Evolutionary conservation across 2,888 invertebrate species (phyloP).

Genomic region (Schrankia costaestrigalis): DNA sequence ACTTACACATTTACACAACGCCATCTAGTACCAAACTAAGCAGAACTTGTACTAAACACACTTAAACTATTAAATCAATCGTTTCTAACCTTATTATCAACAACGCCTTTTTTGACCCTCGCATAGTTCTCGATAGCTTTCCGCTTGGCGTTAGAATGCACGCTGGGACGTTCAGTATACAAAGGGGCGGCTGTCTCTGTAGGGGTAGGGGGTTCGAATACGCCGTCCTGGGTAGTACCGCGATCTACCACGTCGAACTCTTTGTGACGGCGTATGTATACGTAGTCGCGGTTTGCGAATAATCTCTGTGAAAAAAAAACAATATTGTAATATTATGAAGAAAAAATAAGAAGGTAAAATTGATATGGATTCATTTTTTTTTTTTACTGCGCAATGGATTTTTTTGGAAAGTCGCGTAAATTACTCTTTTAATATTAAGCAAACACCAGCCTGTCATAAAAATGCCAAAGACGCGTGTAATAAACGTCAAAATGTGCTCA

Average conservation of each 20-base stretch:
- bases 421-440: neutral
- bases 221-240: slow-evolving; percentile 15
- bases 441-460: too few species aligned
- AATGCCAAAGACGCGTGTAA: too few species aligned
- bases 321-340: neutral
- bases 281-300: slow-evolving; percentile 93
- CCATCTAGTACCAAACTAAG: too few species aligned
- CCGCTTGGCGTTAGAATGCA: slow-evolving; percentile 60
- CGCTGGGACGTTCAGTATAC: slow-evolving; percentile 38
- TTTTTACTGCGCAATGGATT: too few species aligned
- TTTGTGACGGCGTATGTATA: slow-evolving; percentile 86
- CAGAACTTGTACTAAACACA: neutral
- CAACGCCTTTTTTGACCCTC: slow-evolving; percentile 8
- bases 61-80: neutral
- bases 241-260: slow-evolving; percentile 41
- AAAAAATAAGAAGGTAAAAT: neutral
- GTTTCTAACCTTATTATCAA: slow-evolving; percentile 26
- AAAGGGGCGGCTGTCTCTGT: slow-evolving; percentile 2
- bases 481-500: too few species aligned
- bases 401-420: too few species aligned
- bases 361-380: neutral
- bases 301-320: slow-evolving; percentile 79
- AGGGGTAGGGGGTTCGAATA: slow-evolving; percentile 18
- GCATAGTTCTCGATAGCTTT: slow-evolving; percentile 42
- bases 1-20: too few species aligned